Percentiles rank a stretch among this genome's conserved stretches.
Evolutionary conservation across 23 tunicate species (phyloP).

Genomic region (Styela clava): DNA sequence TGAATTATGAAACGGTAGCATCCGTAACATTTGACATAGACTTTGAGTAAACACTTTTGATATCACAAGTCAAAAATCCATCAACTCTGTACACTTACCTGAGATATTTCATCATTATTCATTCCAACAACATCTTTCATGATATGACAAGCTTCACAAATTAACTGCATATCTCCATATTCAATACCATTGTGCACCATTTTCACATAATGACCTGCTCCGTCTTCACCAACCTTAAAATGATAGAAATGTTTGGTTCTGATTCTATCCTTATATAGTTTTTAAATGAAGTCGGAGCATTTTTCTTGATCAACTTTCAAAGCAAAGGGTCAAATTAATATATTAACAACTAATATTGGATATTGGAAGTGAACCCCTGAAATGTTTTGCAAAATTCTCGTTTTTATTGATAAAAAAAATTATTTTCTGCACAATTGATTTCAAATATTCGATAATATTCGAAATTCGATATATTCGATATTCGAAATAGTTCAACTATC

Average conservation of each 20-base stretch:
- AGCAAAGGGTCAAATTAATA: too few relatives aligned
- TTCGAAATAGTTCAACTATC: too few relatives aligned
- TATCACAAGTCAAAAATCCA: not conserved
- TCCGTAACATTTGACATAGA: too few relatives aligned
- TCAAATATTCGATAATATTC: not conserved
- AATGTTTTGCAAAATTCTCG: not conserved
- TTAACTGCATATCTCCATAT: slow-evolving; percentile 96
- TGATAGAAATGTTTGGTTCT: not conserved
- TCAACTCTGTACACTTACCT: slow-evolving; percentile 34
- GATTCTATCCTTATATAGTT: not conserved
- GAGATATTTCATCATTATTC: slow-evolving; percentile 84
- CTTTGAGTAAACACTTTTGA: too few relatives aligned
- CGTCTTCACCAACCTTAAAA: slow-evolving; percentile 81
- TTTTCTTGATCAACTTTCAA: too few relatives aligned
- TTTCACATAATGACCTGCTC: slow-evolving; percentile 96
- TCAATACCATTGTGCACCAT: slow-evolving; percentile 99
- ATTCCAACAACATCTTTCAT: slow-evolving; percentile 74
- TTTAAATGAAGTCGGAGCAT: too few relatives aligned
- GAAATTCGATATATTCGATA: too few relatives aligned
- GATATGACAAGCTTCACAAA: slow-evolving; percentile 80
- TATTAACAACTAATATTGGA: too few relatives aligned
- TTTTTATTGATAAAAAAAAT: too few relatives aligned
- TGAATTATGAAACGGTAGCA: too few relatives aligned
- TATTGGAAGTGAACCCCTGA: too few relatives aligned
- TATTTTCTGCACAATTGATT: not conserved